A percentile compares a stretch with the other conserved stretches of the same genome.
These are phyloP conservation scores for Phengaris arion DNA, from an alignment of 2,888 invertebrate genomes.

Conservation along the genomic window DNA sequence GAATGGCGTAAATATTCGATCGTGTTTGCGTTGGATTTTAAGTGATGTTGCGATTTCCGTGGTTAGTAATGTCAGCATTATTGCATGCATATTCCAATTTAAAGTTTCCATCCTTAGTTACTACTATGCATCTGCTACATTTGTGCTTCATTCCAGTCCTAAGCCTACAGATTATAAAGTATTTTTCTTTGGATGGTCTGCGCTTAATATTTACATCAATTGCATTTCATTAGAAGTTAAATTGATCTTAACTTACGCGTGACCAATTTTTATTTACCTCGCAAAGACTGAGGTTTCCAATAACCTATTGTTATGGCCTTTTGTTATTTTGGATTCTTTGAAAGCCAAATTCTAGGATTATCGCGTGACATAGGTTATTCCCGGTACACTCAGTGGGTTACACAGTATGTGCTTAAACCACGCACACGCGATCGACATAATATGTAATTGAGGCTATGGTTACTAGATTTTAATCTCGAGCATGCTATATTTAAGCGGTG, in stretches of 20 bases:
- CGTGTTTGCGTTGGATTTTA: background rate
- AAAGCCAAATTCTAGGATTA: background rate
- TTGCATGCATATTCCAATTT: background rate
- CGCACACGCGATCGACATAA: constrained; percentile 39
- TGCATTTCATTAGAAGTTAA: too few relatives aligned
- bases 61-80: background rate
- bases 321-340: background rate
- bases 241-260: too few relatives aligned
- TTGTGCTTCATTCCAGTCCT: too few relatives aligned
- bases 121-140: too few relatives aligned
- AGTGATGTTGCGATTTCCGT: background rate
- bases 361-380: constrained; percentile 17
- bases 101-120: background rate
- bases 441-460: constrained; percentile 30
- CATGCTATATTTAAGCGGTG: constrained; percentile 31
- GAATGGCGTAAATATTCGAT: background rate
- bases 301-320: background rate
- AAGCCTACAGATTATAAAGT: too few relatives aligned
- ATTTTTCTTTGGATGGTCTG: too few relatives aligned
- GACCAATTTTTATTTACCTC: too few relatives aligned
- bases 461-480: constrained; percentile 34
- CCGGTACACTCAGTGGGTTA: background rate
- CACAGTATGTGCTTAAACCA: background rate
- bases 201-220: too few relatives aligned
- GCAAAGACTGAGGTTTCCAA: background rate